phyloP scores from a whole-genome alignment of 2,113 vertebrate genomes.

The Camelus bactrianus region DNA sequence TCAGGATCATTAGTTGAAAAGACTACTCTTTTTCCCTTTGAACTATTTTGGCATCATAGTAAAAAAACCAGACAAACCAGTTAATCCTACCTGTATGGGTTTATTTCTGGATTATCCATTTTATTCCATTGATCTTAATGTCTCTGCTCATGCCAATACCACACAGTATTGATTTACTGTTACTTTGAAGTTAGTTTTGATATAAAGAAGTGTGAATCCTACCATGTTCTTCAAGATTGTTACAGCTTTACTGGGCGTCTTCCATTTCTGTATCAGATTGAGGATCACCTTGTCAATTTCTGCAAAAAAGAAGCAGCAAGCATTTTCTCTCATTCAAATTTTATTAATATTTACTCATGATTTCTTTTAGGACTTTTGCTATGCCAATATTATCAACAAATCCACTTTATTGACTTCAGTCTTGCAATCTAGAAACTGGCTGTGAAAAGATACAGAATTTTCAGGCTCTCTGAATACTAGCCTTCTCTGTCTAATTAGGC shows the following conservation, averaged over 20 bases:
- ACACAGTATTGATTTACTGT: neutral
- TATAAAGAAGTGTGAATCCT: neutral
- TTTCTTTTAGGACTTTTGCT: neutral
- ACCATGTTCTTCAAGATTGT: neutral
- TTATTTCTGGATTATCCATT: neutral
- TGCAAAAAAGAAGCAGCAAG: neutral
- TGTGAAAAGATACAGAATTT: neutral
- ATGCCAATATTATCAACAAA: neutral
- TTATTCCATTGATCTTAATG: neutral
- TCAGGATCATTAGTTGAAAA: neutral
- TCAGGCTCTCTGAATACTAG: neutral
- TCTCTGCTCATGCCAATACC: neutral
- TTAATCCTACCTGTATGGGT: neutral
- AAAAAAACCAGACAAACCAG: neutral
- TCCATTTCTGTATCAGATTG: slow-evolving; percentile 4
- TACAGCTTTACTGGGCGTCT: neutral
- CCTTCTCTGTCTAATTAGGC: neutral
- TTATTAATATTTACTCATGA: neutral
- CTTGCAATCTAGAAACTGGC: neutral
- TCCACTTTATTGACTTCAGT: neutral
- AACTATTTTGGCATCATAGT: neutral
- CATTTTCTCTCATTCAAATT: neutral
- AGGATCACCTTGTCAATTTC: neutral
- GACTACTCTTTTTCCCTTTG: neutral
- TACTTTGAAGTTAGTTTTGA: slow-evolving; percentile 11